Evolutionary conservation across 1,140 invertebrate species (phyloP).

Genomic region (Orius insidiosus): DNA sequence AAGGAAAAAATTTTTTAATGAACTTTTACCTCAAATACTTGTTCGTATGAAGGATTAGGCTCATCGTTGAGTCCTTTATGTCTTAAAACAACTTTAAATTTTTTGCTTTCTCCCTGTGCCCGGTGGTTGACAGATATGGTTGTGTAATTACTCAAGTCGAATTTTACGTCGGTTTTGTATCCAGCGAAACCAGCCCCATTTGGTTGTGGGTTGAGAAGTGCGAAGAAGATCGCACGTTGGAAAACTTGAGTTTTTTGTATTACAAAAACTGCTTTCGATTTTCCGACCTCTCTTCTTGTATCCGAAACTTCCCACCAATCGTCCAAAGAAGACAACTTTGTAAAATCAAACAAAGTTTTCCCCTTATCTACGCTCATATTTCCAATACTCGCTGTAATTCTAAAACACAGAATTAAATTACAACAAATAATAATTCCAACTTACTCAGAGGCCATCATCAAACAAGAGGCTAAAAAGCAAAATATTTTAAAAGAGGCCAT

Average conservation of each 20-base stretch:
- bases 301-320: conserved; percentile 45
- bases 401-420: too few relatives aligned
- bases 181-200: conserved; percentile 55
- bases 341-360: conserved; percentile 30
- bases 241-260: conserved; percentile 38
- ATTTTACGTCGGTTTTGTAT: conserved; percentile 27
- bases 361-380: background rate
- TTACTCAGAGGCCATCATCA: too few relatives aligned
- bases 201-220: conserved; percentile 44
- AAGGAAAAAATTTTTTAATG: background rate
- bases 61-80: conserved; percentile 37
- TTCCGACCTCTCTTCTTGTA: conserved; percentile 38
- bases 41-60: conserved; percentile 39
- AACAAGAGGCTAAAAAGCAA: too few relatives aligned
- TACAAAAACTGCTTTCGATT: conserved; percentile 41
- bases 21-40: conserved; percentile 35
- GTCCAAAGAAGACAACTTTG: conserved; percentile 23
- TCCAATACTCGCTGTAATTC: too few relatives aligned
- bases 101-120: conserved; percentile 33
- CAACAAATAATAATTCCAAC: too few relatives aligned
- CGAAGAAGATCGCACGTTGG: conserved; percentile 45
- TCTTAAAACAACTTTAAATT: conserved; percentile 42
- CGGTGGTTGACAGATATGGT: conserved; percentile 35
- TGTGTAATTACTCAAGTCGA: conserved; percentile 31
- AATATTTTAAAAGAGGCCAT: too few relatives aligned